Evolutionary conservation across 1,140 invertebrate species (phyloP), one percentile per base, ranked within the genome.

Genomic region (Melipona quadrifasciata): DNA sequence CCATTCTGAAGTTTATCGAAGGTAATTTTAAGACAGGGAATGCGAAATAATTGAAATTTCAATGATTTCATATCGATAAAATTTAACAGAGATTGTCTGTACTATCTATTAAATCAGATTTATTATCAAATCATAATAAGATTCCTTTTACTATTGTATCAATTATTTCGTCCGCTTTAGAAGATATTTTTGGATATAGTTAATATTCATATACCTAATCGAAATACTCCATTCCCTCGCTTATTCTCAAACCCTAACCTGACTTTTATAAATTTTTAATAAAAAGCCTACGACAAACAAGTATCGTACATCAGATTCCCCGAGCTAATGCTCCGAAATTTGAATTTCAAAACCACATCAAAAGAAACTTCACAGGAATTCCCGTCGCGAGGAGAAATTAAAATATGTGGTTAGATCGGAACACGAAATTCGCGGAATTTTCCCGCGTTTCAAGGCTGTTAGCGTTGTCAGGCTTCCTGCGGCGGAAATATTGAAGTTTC

Each of bases 361-460:
- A 27, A 31, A n/a, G 34, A 47, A 71, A 31, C 11, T 31, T 74
- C 19, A 0, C 5, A 14, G 4, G 39, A 31, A 81, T 17, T 34
- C 12, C 39, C 6, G 3, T 11, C 10, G 21, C 17, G 2, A 57
- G 1, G 61, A 6, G 24, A 21, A 55, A 68, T 75, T 70, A 51
- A 83, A 71, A 71, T 61, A 27, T 21, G 16, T 57, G 27, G 39
- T 12, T 11, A 14, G 14, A 14, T 61, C 27, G 4, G 8, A 34
- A 34, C 17, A 34, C 12, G 19, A 53, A 34, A 70, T n/a, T 31
- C 55, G 51, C 24, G 21, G 3, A 71, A 27, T 27, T 83, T 77
- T 79, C 82, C 82, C 82, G 82, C 82, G 82, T 79, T 82, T 31
- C 72, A 1, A 16, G 5, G 24, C 19, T 19, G 55, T 65, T 21